phyloP scores from a whole-genome alignment of 2,888 invertebrate genomes.

The Fissipunctia ypsillon region DNA sequence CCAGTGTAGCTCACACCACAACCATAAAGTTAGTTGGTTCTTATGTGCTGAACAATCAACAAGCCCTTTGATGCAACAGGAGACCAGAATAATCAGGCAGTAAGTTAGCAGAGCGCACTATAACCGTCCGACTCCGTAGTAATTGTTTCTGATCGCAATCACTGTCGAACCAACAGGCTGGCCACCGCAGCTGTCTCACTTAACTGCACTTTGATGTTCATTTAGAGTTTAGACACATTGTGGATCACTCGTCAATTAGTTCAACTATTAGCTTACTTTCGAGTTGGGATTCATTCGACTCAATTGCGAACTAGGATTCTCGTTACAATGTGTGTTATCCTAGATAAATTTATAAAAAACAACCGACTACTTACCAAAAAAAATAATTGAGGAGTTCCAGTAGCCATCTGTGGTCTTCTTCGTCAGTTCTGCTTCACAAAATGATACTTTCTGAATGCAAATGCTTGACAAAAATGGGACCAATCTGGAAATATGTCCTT shows the following conservation, averaged over 20 bases:
- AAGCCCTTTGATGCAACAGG: conserved; percentile 25
- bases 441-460: no score
- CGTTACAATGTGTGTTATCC: neutral
- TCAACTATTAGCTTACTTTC: conserved; percentile 14
- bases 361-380: no score
- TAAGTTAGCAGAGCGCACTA: conserved; percentile 33
- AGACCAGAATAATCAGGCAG: conserved; percentile 40
- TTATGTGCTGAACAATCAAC: conserved; percentile 15
- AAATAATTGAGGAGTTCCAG: no score
- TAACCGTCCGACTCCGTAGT: conserved; percentile 33
- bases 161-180: conserved; percentile 31
- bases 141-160: conserved; percentile 60
- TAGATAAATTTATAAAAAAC: no score
- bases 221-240: conserved; percentile 25
- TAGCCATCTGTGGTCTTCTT: no score
- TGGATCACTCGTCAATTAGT: conserved; percentile 16
- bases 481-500: no score
- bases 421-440: no score
- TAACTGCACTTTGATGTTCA: conserved; percentile 43
- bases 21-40: conserved; percentile 9
- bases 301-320: neutral
- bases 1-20: neutral
- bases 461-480: no score
- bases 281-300: neutral
- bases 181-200: conserved; percentile 40